A percentile compares a stretch with the other conserved stretches of the same genome.
Evolutionary conservation across 2,888 invertebrate species (phyloP).

Genomic region (Archips xylosteana): DNA sequence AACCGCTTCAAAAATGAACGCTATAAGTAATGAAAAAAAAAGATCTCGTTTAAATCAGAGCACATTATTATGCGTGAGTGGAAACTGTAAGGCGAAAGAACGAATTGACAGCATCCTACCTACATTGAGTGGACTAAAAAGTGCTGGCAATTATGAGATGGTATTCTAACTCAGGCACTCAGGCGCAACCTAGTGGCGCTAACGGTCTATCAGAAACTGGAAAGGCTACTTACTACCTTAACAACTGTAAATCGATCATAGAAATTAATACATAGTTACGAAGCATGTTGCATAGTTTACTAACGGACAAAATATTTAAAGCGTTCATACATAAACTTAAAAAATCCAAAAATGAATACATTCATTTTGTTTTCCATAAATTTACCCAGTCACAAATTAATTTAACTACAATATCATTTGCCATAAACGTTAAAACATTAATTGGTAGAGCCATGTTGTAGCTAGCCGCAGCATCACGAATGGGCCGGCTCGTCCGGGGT

Average conservation of each 20-base stretch:
- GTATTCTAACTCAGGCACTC: constrained; percentile 33
- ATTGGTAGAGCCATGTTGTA: too few species aligned
- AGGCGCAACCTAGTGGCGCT: constrained; percentile 43
- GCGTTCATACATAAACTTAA: too few species aligned
- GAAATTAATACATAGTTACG: constrained; percentile 10
- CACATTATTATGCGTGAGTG: constrained; percentile 17
- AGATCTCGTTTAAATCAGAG: constrained; percentile 19
- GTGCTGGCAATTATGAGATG: constrained; percentile 27
- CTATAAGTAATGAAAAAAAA: constrained; percentile 16
- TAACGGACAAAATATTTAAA: not conserved
- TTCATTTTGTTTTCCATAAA: too few species aligned
- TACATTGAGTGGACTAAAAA: constrained; percentile 25
- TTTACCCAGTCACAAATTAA: too few species aligned
- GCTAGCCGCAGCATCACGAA: too few species aligned
- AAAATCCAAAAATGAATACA: too few species aligned
- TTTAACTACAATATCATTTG: too few species aligned
- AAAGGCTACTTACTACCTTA: constrained; percentile 29
- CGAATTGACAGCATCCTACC: constrained; percentile 20
- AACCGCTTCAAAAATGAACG: constrained; percentile 10
- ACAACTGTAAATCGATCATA: constrained; percentile 35
- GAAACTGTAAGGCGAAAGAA: constrained; percentile 8
- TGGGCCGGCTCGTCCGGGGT: too few species aligned
- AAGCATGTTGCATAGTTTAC: not conserved
- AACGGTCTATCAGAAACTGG: constrained; percentile 42
- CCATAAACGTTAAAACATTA: too few species aligned